Conservation (phyloP, 2,797 vertebrate species). For the Ptychobarbus kaznakovi region DNA sequence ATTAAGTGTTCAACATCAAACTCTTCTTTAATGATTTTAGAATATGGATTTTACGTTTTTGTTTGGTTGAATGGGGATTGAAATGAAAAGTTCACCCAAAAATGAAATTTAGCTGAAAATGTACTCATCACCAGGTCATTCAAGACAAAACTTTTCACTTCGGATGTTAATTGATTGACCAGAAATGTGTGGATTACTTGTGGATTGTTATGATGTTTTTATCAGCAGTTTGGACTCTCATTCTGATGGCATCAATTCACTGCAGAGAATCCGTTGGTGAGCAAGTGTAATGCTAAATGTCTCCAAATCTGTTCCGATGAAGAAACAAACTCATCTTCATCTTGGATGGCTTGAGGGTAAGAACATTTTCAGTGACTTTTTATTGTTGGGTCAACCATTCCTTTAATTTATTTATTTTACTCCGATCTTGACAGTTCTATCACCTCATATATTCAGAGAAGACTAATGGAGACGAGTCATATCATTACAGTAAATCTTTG, state of each 20-base stretch:
- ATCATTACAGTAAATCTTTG: conserved; percentile 64
- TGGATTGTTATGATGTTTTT: not conserved
- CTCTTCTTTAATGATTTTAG: conserved; percentile 57
- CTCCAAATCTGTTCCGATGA: not conserved
- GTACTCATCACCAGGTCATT: not conserved
- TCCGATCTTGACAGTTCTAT: conserved; percentile 74
- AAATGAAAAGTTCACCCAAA: not conserved
- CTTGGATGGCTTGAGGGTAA: not conserved
- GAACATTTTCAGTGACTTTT: not conserved
- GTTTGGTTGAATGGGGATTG: conserved; percentile 79
- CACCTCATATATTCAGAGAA: conserved; percentile 73
- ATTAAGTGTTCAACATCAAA: conserved; percentile 2
- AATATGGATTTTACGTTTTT: conserved; percentile 78
- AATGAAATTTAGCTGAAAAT: not conserved
- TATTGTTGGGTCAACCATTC: not conserved
- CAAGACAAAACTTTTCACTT: not conserved
- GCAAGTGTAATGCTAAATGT: not conserved
- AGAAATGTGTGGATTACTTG: not conserved
- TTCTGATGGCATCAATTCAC: not conserved
- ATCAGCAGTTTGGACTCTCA: not conserved
- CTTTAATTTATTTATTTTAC: conserved; percentile 76
- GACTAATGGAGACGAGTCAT: conserved; percentile 72
- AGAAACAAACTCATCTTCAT: not conserved
- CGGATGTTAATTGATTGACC: not conserved
- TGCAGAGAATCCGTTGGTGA: not conserved